Evolutionary conservation across 2,113 vertebrate genomes (phyloP), one percentile per base, ranked within the genome.

Genomic region (Chiloscyllium plagiosum): DNA sequence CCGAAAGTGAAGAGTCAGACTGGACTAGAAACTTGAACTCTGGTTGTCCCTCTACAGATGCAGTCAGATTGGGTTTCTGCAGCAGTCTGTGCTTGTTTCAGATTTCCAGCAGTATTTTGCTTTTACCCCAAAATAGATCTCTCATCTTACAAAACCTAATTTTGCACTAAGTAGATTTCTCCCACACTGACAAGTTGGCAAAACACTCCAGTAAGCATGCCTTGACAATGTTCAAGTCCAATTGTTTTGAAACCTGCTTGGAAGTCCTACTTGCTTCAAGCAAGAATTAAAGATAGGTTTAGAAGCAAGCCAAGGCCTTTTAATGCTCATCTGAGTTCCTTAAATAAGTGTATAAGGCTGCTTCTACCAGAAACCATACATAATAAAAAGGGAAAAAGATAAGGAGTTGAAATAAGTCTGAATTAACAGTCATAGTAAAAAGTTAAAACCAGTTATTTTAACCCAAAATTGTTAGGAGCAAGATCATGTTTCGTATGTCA

Each of bases 351-450:
- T 68, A 94, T 69, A 37, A 72, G 42, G n/a, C 33, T 70, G 37
- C 37, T 70, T 70, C 93, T 94, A 33, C 61, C 87, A 90, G 26
- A 90, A 90, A 68, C 24, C 65, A 94, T 33, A 68, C 90, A 90
- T 61, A 33, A 86, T 2, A 90, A 17, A 66, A 94, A 68, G 29
- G 90, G 90, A 17, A 93, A 93, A 13, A 93, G 37, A 68, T 19
- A 90, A 29, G 26, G 24, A 33, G 29, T 26, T 61, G 87, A 61
- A 90, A 90, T 15, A 4, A 61, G 42, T 83, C 80, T 47, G 17
- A 83, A 33, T 50, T 56, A 61, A 20, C 17, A 90, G 52, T 61
- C 87, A 83, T 83, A 56, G 52, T 61, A 90, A 90, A 65, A 89
- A 89, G 29, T 24, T 47, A 56, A 83, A 89, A 22, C 50, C 50